Evolutionary conservation across 2,888 invertebrate species (phyloP).

Genomic region (Agonopterix arenella): DNA sequence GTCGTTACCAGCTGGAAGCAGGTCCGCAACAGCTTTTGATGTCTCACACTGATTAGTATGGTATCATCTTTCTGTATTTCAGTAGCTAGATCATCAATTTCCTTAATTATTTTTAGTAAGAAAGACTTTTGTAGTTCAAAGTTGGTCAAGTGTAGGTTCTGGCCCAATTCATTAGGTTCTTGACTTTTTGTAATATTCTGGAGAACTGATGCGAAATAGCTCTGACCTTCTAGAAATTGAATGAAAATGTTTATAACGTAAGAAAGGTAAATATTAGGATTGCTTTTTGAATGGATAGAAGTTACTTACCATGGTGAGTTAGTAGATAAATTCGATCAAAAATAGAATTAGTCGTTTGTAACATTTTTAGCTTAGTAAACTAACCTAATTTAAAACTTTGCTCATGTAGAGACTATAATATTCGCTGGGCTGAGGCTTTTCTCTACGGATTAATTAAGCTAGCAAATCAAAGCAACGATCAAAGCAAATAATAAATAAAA

Average conservation of each 20-base stretch:
- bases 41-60: conserved; percentile 79
- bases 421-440: too few species aligned
- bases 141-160: not conserved
- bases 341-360: not conserved
- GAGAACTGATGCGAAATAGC: conserved; percentile 28
- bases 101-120: conserved; percentile 52
- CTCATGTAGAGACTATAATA: too few species aligned
- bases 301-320: not conserved
- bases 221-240: conserved; percentile 40
- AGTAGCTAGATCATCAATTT: conserved; percentile 51
- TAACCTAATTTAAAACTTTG: too few species aligned
- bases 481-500: too few species aligned
- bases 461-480: too few species aligned
- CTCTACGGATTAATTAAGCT: too few species aligned
- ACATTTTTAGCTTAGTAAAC: not conserved
- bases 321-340: not conserved
- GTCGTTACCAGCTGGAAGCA: conserved; percentile 79
- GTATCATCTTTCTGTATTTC: conserved; percentile 40
- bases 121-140: conserved; percentile 49
- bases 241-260: too few species aligned
- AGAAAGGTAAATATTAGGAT: too few species aligned
- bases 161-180: conserved; percentile 4
- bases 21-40: conserved; percentile 79
- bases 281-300: not conserved
- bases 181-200: conserved; percentile 11